Percentiles rank a stretch among this genome's conserved stretches.
These are phyloP conservation scores for Ophthalmolycus amberensis DNA, from an alignment of 2,113 vertebrate genomes.

Conservation along the genomic window DNA sequence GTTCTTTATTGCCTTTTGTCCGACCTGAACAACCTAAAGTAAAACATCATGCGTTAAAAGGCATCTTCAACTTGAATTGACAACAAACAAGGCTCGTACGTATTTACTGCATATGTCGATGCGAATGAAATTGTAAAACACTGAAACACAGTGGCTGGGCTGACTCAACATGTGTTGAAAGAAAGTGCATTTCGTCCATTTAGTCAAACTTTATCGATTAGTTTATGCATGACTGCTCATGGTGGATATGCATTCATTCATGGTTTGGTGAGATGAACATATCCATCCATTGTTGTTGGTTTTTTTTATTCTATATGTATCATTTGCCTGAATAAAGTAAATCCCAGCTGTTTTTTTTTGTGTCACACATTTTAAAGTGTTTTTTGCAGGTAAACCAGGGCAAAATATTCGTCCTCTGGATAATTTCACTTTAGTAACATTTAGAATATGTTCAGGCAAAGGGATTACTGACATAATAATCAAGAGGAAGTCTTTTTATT, in stretches of 20 bases:
- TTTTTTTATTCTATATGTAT: slow-evolving; percentile 40
- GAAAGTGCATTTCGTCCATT: not conserved
- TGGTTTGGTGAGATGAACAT: slow-evolving; percentile 36
- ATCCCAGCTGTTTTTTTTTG: slow-evolving; percentile 17
- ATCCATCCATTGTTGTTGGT: slow-evolving; percentile 22
- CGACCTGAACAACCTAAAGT: not conserved
- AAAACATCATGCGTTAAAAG: not conserved
- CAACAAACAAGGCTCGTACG: not conserved
- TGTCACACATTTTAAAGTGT: not conserved
- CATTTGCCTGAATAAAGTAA: slow-evolving; percentile 62
- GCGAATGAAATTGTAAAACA: not conserved
- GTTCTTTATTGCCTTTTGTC: not conserved
- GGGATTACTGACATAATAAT: not conserved
- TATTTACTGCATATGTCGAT: not conserved
- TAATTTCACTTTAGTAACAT: not conserved
- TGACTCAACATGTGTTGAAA: not conserved
- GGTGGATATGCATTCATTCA: slow-evolving; percentile 15
- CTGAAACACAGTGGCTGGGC: not conserved
- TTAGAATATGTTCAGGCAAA: not conserved
- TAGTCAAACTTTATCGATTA: slow-evolving; percentile 8
- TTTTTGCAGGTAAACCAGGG: not conserved
- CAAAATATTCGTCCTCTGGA: not conserved
- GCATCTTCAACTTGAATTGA: not conserved
- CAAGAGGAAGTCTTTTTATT: not conserved
- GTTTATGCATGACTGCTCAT: slow-evolving; percentile 16